Conservation (phyloP, 2,888 invertebrate species). For the Mesochorus sp. region DNA sequence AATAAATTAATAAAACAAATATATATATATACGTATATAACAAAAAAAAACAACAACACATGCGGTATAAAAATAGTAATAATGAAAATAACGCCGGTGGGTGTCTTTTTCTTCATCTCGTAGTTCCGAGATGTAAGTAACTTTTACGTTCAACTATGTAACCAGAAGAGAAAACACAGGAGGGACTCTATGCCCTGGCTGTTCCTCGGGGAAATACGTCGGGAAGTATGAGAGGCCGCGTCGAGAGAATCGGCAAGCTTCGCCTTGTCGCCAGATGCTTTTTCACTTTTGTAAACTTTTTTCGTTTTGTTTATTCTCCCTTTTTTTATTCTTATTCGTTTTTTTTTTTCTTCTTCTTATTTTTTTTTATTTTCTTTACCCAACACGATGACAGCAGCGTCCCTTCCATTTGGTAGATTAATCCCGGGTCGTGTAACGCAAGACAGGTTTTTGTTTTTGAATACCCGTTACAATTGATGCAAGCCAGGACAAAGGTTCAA, state of each 20-base stretch:
- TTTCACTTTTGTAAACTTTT: slow-evolving; percentile 17
- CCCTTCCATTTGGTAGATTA: slow-evolving; percentile 33
- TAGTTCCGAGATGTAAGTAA: slow-evolving; percentile 28
- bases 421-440: neutral
- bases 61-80: neutral
- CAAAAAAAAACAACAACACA: neutral
- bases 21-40: no score
- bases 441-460: neutral
- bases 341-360: neutral
- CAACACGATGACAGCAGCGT: neutral
- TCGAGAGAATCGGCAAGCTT: slow-evolving; percentile 27
- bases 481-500: neutral
- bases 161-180: slow-evolving; percentile 34
- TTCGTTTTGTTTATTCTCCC: slow-evolving; percentile 14
- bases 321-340: no score
- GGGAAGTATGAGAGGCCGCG: slow-evolving; percentile 45
- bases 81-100: slow-evolving; percentile 40
- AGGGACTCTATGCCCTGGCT: slow-evolving; percentile 11
- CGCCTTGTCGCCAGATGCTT: slow-evolving; percentile 23
- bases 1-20: no score
- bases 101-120: neutral
- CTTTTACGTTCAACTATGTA: slow-evolving; percentile 31
- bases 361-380: neutral
- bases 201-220: slow-evolving; percentile 58
- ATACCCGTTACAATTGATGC: neutral